These are phyloP conservation scores for Corythoichthys haematopterus DNA, from an alignment of 2,113 vertebrate species.

Conservation along the genomic window DNA sequence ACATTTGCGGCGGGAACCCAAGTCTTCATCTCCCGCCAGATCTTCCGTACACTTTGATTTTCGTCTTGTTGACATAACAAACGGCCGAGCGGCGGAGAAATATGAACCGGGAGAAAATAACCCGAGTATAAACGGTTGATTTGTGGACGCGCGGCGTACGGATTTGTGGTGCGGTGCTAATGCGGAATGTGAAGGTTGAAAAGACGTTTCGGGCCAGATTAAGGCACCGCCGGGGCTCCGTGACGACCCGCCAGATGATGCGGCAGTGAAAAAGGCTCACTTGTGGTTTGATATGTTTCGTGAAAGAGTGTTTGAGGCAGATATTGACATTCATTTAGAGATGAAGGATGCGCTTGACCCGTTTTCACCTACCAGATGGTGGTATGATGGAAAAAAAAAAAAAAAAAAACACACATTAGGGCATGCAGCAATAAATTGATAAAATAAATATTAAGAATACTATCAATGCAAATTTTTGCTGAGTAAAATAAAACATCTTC, in stretches of 20 bases:
- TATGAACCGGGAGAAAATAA: conserved; percentile 47
- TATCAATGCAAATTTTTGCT: no score
- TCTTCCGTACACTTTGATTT: conserved; percentile 26
- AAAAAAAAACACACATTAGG: no score
- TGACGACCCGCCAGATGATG: conserved; percentile 5
- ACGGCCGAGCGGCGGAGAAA: conserved; percentile 30
- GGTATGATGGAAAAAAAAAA: not conserved
- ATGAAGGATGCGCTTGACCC: no score
- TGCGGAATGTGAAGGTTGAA: conserved; percentile 27
- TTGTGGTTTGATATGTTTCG: not conserved
- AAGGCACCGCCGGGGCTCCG: conserved; percentile 30
- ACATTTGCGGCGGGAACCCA: conserved; percentile 57
- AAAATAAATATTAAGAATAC: no score
- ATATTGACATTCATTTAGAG: no score
- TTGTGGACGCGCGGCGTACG: conserved; percentile 39
- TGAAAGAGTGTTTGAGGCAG: no score
- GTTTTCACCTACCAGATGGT: no score
- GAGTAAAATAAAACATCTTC: no score
- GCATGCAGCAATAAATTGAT: no score
- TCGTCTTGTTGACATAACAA: conserved; percentile 33
- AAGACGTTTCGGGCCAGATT: conserved; percentile 42
- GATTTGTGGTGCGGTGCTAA: conserved; percentile 22
- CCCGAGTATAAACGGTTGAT: conserved; percentile 44
- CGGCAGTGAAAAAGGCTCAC: not conserved
- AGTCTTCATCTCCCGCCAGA: conserved; percentile 36